Evolutionary conservation across 1,140 invertebrate species (phyloP), one percentile per base, ranked within the genome.

Genomic region (Halesus radiatus): DNA sequence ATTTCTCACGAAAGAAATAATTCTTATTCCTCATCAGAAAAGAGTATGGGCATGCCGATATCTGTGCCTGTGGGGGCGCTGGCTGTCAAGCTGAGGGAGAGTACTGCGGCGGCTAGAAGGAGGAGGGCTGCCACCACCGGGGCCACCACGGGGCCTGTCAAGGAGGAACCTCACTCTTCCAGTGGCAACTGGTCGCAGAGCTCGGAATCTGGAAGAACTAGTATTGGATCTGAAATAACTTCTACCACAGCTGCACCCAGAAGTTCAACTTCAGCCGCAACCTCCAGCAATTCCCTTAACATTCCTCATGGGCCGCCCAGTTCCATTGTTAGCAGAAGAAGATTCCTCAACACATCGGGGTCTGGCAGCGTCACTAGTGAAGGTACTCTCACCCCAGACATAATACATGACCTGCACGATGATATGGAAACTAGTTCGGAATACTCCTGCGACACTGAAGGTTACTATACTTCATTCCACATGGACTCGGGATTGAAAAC

Each of bases 381-480:
- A 89, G 95, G 95, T 20, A 96, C 95, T 8, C 89, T 96, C 45
- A 96, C 95, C 2, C 95, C 95, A 1, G 95, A 96, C 85, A 93
- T 96, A 76, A 93, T 94, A 78, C 90, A 92, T 66, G 92, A 93
- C 76, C 90, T 94, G 85, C 90, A 93, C 78, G 95, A 96, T 86
- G 96, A 98, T 85, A 94, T 95, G 53, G 97, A 98, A 87, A 97
- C 95, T 4, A 96, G 95, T 84, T 98, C 97, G 0, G 96, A 97
- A 60, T 98, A 98, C 88, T 98, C 97, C 5, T 97, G 97, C 85
- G 98, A 99, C 86, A 98, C 97, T 15, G 98, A 98, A 88, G 97
- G 98, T 13, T 99, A 98, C 87, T 99, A 98, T 87, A 99, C 98
- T 0, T 98, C 97, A 13, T 98, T 99, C 90, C 97, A 98, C 86